Conservation (phyloP, 2,888 invertebrate species). For the Harpagoxenus sublaevis region DNA sequence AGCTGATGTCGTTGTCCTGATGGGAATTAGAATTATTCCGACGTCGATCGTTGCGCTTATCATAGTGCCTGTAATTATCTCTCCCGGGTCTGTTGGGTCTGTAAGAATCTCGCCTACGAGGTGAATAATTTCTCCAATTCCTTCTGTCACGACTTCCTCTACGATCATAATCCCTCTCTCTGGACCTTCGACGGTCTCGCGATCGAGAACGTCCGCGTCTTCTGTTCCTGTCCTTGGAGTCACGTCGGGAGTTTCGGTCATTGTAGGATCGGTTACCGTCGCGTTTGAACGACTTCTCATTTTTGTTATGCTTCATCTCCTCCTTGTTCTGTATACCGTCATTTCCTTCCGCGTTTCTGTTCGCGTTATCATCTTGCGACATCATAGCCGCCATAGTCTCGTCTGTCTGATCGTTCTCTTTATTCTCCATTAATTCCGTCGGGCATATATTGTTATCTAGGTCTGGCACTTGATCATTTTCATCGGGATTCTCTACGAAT, state of each 20-base stretch:
- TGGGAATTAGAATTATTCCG: slow-evolving; percentile 70
- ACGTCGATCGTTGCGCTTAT: slow-evolving; percentile 76
- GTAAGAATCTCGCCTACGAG: slow-evolving; percentile 77
- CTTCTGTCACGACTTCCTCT: slow-evolving; percentile 79
- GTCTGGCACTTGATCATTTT: slow-evolving; percentile 71
- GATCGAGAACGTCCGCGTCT: slow-evolving; percentile 81
- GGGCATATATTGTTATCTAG: slow-evolving; percentile 62
- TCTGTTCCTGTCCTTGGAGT: slow-evolving; percentile 79
- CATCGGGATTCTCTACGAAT: slow-evolving; percentile 85
- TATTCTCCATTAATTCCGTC: slow-evolving; percentile 71
- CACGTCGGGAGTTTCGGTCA: slow-evolving; percentile 75
- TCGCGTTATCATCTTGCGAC: slow-evolving; percentile 67
- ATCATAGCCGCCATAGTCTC: slow-evolving; percentile 60
- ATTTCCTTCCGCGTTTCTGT: slow-evolving; percentile 69
- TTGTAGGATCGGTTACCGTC: slow-evolving; percentile 74
- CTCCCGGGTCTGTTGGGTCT: slow-evolving; percentile 75
- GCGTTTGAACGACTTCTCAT: slow-evolving; percentile 69
- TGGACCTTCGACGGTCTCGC: slow-evolving; percentile 80
- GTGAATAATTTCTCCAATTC: slow-evolving; percentile 77
- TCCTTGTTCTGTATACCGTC: slow-evolving; percentile 71
- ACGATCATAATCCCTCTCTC: slow-evolving; percentile 77
- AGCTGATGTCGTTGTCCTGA: slow-evolving; percentile 66
- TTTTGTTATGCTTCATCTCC: slow-evolving; percentile 65
- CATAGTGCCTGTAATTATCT: slow-evolving; percentile 75
- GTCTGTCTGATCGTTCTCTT: slow-evolving; percentile 74